These are phyloP conservation scores for Melanargia galathea DNA, from an alignment of 2,888 invertebrate species.

Conservation along the genomic window DNA sequence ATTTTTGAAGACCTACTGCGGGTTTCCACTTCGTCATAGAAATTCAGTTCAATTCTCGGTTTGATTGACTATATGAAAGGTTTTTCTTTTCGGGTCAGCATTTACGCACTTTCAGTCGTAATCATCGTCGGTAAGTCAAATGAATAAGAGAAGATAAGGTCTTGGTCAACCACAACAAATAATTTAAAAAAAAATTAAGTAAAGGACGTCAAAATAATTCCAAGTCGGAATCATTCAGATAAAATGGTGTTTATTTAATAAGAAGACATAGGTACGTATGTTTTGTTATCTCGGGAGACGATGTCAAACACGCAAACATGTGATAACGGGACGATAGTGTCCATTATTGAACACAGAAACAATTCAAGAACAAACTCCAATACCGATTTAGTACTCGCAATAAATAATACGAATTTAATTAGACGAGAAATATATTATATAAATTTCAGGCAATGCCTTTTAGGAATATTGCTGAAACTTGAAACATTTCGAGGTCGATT, in stretches of 20 bases:
- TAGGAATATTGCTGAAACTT: background rate
- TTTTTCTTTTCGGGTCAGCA: too few relatives aligned
- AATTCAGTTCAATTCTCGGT: too few relatives aligned
- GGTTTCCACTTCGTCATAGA: too few relatives aligned
- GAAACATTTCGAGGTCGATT: slow-evolving; percentile 1
- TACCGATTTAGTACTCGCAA: background rate
- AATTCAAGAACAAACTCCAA: slow-evolving; percentile 16
- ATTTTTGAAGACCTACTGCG: too few relatives aligned
- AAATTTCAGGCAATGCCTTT: background rate
- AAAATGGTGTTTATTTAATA: background rate
- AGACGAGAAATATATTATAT: slow-evolving; percentile 2
- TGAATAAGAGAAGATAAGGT: too few relatives aligned
- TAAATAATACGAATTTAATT: slow-evolving; percentile 7
- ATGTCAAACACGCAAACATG: slow-evolving; percentile 58
- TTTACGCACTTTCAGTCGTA: too few relatives aligned
- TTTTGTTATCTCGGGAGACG: slow-evolving; percentile 62
- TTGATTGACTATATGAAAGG: too few relatives aligned
- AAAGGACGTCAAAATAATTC: background rate
- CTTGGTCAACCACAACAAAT: too few relatives aligned
- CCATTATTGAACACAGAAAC: slow-evolving; percentile 33
- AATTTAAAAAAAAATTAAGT: too few relatives aligned
- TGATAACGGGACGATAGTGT: slow-evolving; percentile 36
- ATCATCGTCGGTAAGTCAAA: too few relatives aligned
- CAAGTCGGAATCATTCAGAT: too few relatives aligned
- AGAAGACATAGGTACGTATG: slow-evolving; percentile 12